Evolutionary conservation across 1,140 invertebrate genomes (phyloP).

Genomic region (Macrosteles quadrilineatus): DNA sequence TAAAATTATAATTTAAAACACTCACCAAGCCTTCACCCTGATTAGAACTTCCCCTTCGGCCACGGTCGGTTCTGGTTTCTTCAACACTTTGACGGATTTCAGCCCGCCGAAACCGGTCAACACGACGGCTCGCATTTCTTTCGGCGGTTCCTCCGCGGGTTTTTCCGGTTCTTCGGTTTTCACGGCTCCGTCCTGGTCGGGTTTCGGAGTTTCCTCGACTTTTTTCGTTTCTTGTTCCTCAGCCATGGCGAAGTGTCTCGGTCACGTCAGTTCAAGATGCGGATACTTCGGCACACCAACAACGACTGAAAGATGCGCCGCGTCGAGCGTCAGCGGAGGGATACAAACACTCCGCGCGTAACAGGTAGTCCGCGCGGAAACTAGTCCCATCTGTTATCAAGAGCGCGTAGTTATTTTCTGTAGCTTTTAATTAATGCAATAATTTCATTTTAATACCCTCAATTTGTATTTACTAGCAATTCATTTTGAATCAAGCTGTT

Average conservation of each 20-base stretch:
- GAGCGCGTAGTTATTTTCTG: too few relatives aligned
- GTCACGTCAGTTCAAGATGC: too few relatives aligned
- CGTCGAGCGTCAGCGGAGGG: not conserved
- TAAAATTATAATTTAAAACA: slow-evolving; percentile 42
- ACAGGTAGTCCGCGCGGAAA: not conserved
- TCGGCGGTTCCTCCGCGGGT: slow-evolving; percentile 60
- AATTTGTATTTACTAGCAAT: too few relatives aligned
- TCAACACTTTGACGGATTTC: slow-evolving; percentile 79
- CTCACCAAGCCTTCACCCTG: slow-evolving; percentile 84
- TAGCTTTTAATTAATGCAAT: too few relatives aligned
- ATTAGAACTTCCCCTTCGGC: slow-evolving; percentile 80
- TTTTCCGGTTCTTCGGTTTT: slow-evolving; percentile 58
- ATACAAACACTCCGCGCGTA: not conserved
- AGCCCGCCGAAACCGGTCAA: slow-evolving; percentile 81
- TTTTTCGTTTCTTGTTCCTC: slow-evolving; percentile 53
- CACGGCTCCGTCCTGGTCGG: slow-evolving; percentile 48
- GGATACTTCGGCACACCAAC: too few relatives aligned
- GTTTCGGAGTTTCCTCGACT: slow-evolving; percentile 40
- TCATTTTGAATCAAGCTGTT: too few relatives aligned
- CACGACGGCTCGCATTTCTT: slow-evolving; percentile 82
- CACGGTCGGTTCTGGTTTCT: slow-evolving; percentile 72
- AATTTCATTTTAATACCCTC: too few relatives aligned
- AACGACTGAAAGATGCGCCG: too few relatives aligned
- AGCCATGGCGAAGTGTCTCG: slow-evolving; percentile 47
- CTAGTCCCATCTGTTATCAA: not conserved